These are phyloP conservation scores for Listronotus bonariensis DNA, from an alignment of 1,140 invertebrate species.

Conservation along the genomic window DNA sequence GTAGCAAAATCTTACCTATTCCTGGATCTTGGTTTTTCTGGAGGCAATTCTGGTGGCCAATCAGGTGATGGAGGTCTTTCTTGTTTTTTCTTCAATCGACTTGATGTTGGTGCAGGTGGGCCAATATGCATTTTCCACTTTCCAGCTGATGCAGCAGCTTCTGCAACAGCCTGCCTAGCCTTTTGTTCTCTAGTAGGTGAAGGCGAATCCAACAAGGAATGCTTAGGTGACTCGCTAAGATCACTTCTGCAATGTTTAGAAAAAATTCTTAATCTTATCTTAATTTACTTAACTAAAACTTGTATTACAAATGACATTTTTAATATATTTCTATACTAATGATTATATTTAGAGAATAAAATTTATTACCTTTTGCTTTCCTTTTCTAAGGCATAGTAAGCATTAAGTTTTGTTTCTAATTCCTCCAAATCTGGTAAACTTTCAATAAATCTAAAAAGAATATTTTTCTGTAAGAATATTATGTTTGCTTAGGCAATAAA, in stretches of 20 bases:
- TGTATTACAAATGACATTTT: background rate
- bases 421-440: constrained; percentile 74
- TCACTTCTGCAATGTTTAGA: constrained; percentile 43
- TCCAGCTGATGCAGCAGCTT: constrained; percentile 49
- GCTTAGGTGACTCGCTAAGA: constrained; percentile 48
- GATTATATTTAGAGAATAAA: no score
- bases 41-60: constrained; percentile 32
- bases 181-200: constrained; percentile 56
- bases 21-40: constrained; percentile 39
- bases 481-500: background rate
- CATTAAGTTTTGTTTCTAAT: constrained; percentile 74
- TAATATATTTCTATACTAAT: no score
- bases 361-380: constrained; percentile 58
- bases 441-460: constrained; percentile 59
- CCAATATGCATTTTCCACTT: constrained; percentile 56
- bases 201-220: constrained; percentile 47
- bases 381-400: constrained; percentile 79
- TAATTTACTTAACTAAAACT: background rate
- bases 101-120: constrained; percentile 39
- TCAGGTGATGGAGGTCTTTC: constrained; percentile 37
- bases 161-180: constrained; percentile 54
- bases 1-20: constrained; percentile 5
- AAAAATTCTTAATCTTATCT: background rate
- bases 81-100: constrained; percentile 52
- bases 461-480: background rate